Evolutionary conservation across 2,113 vertebrate genomes (phyloP), one percentile per base, ranked within the genome.

Genomic region (Lampris megalopsis): DNA sequence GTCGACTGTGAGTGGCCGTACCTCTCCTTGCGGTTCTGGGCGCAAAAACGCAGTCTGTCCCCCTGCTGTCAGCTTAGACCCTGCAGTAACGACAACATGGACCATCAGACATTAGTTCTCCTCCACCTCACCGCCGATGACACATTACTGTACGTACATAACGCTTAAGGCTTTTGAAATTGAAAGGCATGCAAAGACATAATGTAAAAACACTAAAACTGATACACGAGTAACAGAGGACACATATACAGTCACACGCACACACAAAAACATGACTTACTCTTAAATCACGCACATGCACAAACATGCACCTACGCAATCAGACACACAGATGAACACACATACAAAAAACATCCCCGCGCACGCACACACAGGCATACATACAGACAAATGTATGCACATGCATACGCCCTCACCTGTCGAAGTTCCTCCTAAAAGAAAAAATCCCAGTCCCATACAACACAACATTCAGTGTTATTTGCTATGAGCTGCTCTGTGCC

Each of bases 11-110:
- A 1, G 82, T 6, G 86, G 63, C 9, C 80, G 64, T 66, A 84
- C 90, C 49, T 93, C 91, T 36, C 84, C 88, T 65, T 90, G 90
- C 1, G 79, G 82, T 78, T 93, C 86, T 11, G 76, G 86, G 73
- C 47, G 82, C 8, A 49, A 62, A 9, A 65, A 49, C 64, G 86
- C 49, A 6, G 69, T 78, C 77, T 73, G 91, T 79, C 70, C 89
- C 71, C 86, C 90, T 0, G 81, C 76, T 4, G 84, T 84, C 84
- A 80, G 72, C 60, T 84, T 85, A 10, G 63, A 63, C 79, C 84
- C 91, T 90, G 86, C 77, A 80, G 68, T 47, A 77, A 10, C 41
- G 10, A 74, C 6, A 86, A 88, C 54, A 88, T 10, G 49, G 52
- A 64, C 6, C 8, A 68, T 43, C 3, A 0, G 49, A 84, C 58